phyloP scores from a whole-genome alignment of 2,888 invertebrate genomes.

The Macaria notata region DNA sequence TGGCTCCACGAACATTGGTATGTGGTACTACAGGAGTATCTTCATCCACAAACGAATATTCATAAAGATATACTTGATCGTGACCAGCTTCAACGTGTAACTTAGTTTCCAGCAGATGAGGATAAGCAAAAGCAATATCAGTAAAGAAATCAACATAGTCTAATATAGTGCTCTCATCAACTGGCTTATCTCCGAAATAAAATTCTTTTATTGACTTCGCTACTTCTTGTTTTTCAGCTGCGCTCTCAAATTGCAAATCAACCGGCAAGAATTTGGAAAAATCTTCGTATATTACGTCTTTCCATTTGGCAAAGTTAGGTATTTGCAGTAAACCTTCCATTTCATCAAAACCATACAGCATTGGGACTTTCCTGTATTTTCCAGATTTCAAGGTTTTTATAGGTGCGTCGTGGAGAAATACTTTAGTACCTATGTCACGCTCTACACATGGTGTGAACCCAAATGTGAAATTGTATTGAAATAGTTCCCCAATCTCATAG shows the following conservation, averaged over 20 bases:
- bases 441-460: slow-evolving; percentile 44
- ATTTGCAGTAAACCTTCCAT: slow-evolving; percentile 46
- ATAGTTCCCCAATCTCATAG: not conserved
- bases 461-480: slow-evolving; percentile 29
- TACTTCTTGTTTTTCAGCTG: slow-evolving; percentile 39
- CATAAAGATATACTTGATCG: slow-evolving; percentile 49
- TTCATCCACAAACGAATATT: slow-evolving; percentile 47
- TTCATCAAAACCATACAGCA: slow-evolving; percentile 50
- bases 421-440: slow-evolving; percentile 10
- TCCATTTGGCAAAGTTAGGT: slow-evolving; percentile 35
- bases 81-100: slow-evolving; percentile 39
- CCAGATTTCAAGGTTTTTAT: slow-evolving; percentile 46
- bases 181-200: slow-evolving; percentile 48
- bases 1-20: slow-evolving; percentile 42
- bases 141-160: slow-evolving; percentile 39
- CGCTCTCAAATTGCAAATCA: slow-evolving; percentile 34
- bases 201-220: slow-evolving; percentile 41
- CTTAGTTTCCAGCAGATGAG: slow-evolving; percentile 42
- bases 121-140: slow-evolving; percentile 55
- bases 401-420: slow-evolving; percentile 48
- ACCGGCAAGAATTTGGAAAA: slow-evolving; percentile 43
- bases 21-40: slow-evolving; percentile 38
- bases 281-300: slow-evolving; percentile 39
- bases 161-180: slow-evolving; percentile 34
- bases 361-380: slow-evolving; percentile 45